phyloP scores from a whole-genome alignment of 2,113 vertebrate genomes.

The Macquaria australasica region DNA sequence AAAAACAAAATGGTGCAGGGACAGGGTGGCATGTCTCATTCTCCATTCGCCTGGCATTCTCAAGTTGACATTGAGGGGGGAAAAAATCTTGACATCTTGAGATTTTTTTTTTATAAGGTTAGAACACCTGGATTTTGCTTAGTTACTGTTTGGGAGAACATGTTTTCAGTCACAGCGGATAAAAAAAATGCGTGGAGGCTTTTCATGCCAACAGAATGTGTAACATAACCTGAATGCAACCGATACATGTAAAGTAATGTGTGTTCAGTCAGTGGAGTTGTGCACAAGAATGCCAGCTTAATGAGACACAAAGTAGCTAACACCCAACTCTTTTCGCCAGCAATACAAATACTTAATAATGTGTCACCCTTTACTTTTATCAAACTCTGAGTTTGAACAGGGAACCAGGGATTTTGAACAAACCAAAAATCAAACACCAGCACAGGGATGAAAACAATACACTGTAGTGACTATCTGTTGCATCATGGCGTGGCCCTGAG shows the following conservation, averaged over 20 bases:
- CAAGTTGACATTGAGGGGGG: not conserved
- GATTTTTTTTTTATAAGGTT: not conserved
- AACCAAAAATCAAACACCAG: conserved; percentile 83
- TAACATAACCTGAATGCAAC: conserved; percentile 17
- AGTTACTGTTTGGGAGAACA: not conserved
- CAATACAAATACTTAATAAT: conserved; percentile 68
- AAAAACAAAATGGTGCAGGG: not conserved
- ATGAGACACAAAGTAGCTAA: conserved; percentile 43
- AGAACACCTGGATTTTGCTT: conserved; percentile 4
- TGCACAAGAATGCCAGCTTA: conserved; percentile 51
- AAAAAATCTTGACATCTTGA: not conserved
- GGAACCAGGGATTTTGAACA: conserved; percentile 67
- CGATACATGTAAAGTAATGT: conserved; percentile 10
- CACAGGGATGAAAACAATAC: conserved; percentile 71
- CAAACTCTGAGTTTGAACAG: conserved; percentile 50
- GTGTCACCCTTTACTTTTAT: conserved; percentile 38
- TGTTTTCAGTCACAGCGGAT: conserved; percentile 21
- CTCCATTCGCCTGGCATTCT: conserved; percentile 8
- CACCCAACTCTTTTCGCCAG: conserved; percentile 55
- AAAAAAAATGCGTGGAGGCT: not conserved
- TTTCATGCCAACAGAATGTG: conserved; percentile 32
- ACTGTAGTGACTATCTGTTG: conserved; percentile 63
- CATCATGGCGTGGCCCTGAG: conserved; percentile 50
- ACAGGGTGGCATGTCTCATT: not conserved
- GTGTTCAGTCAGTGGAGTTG: conserved; percentile 38